phyloP scores from a whole-genome alignment of 2,888 invertebrate genomes.

The Argyresthia albistria region DNA sequence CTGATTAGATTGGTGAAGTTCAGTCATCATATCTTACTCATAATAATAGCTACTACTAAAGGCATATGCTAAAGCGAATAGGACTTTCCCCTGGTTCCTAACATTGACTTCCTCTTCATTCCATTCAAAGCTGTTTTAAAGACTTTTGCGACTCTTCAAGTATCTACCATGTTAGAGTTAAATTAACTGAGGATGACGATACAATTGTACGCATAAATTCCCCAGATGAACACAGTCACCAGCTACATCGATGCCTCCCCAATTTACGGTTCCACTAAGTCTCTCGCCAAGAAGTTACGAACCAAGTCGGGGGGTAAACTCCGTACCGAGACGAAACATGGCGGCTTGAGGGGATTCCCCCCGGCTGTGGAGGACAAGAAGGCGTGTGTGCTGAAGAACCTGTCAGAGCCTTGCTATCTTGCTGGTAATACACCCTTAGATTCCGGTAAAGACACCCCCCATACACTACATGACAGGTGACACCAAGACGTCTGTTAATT shows the following conservation, averaged over 20 bases:
- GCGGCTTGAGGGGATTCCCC: slow-evolving; percentile 38
- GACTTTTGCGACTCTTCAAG: too few species aligned
- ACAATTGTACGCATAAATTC: neutral
- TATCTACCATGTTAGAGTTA: too few species aligned
- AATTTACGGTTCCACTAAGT: slow-evolving; percentile 62
- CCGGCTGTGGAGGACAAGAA: slow-evolving; percentile 51
- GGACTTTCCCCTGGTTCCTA: too few species aligned
- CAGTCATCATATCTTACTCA: too few species aligned
- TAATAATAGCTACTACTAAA: too few species aligned
- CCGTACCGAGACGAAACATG: slow-evolving; percentile 33
- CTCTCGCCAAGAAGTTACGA: slow-evolving; percentile 42
- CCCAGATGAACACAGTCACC: slow-evolving; percentile 79
- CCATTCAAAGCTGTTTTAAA: too few species aligned
- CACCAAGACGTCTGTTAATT: too few species aligned
- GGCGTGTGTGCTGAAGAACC: slow-evolving; percentile 47
- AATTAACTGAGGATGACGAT: too few species aligned
- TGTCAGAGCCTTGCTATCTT: slow-evolving; percentile 55
- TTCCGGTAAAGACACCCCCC: neutral
- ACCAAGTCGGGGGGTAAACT: slow-evolving; percentile 51
- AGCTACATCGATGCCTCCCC: slow-evolving; percentile 68
- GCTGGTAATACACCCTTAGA: slow-evolving; percentile 46
- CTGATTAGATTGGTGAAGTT: too few species aligned
- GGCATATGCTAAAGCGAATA: too few species aligned
- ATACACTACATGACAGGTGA: too few species aligned
- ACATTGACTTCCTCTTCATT: too few species aligned